Base-by-base conservation (phyloP, 1,140 invertebrate species). In the Mya arenaria region DNA sequence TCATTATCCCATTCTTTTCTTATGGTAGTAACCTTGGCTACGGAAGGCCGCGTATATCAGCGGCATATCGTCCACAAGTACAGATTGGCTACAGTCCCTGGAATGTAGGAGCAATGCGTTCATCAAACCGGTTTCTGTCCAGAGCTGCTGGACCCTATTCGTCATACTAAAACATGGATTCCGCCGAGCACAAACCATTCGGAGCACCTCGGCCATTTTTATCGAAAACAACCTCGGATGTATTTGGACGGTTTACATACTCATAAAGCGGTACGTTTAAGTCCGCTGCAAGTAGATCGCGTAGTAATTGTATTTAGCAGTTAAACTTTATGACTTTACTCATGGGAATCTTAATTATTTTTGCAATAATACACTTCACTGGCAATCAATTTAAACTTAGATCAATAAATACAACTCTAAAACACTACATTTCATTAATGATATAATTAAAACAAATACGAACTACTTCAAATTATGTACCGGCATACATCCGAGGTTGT, bases 1-100 rank as follows among this genome's bases (percentile, higher is more conserved):
- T 62, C 4, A 69, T 69, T 23, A 69, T 69, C 30, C 65, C 65
- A 19, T 69, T 69, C 34, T 69, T 5, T 69, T 69, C 65, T 41
- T 69, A 69, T 44, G 65, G 39, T 28, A 69, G 44, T 19, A 23
- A 69, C 65, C 39, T 23, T 17, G 65, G 65, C 19, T 69, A 41
- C 44, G 48, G 48, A 17, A 69, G 65, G 19, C 34, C 34, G 4
- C 39, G 25, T 28, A 34, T 39, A 25, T 41, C 17, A 23, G 4
- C 44, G 39, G 34, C 23, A 44, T n/a, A 25, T 19, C 1, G 34
- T 15, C 65, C 34, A 13, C 10, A 23, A 4, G 34, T 39, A 28
- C 25, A 44, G 4, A 41, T 23, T 44, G 65, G 65, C 28, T 69
- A 69, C 65, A 69, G 41, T 69, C 65, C 65, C 17, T 69, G 65